Percentiles rank a stretch among this genome's conserved stretches.
Conservation (phyloP, 2,888 invertebrate genomes). For the Sympetrum striolatum region DNA sequence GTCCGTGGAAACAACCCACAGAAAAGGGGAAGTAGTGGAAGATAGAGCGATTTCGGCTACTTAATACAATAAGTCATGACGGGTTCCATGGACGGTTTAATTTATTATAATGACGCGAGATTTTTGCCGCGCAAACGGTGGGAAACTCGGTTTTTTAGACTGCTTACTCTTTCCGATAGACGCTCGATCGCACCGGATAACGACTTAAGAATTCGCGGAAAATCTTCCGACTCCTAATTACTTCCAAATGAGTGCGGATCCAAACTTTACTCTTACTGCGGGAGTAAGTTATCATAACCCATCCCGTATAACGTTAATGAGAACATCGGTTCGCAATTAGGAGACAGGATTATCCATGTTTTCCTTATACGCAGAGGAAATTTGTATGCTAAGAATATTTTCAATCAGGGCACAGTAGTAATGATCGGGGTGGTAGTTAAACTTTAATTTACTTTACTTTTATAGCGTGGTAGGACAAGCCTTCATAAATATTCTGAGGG, state of each 20-base stretch:
- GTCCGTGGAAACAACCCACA: neutral
- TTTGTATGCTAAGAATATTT: no score
- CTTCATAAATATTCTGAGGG: no score
- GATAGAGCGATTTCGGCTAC: neutral
- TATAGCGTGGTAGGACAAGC: no score
- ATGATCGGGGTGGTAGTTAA: no score
- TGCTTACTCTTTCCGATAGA: neutral
- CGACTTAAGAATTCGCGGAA: neutral
- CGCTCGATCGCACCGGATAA: neutral
- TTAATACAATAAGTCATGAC: neutral
- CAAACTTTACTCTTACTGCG: no score
- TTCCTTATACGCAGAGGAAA: no score
- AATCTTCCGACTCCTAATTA: neutral
- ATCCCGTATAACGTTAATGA: no score
- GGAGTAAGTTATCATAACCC: no score
- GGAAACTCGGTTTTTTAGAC: neutral
- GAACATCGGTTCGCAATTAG: no score
- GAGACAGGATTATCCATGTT: no score
- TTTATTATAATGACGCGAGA: slow-evolving; percentile 17
- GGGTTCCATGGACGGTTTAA: neutral
- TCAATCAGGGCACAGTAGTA: no score
- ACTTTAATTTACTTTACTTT: no score
- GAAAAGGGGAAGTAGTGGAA: neutral
- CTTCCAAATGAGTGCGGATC: neutral
- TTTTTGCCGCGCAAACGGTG: neutral